Base-by-base conservation (phyloP, 2,113 vertebrate genomes). In the Erythrocercus mccallii region DNA sequence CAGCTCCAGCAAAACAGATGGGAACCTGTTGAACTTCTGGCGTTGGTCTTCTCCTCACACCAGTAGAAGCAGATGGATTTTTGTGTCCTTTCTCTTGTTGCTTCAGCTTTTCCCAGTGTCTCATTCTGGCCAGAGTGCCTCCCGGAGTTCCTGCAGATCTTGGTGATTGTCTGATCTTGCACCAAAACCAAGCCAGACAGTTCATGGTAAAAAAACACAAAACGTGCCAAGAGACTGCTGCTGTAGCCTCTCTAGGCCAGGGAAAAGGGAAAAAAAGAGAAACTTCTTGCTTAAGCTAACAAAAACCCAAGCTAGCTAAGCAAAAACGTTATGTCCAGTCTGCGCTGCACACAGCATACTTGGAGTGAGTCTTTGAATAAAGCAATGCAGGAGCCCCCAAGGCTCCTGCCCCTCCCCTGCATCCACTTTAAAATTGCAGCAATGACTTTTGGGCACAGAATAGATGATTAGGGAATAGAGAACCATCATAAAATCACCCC, bases 311-410 rank as follows among this genome's bases (percentile, higher is more conserved):
- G 15, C 9, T 40, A 40, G 24, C 5, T 23, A n/a, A 40, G 24
- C 30, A n/a, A n/a, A 7, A 70, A 58, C 11, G 4, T 12, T 15
- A n/a, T 5, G 3, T 27, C 28, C 3, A 1, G 19, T 35, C 19
- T 9, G 7, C 11, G 1, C 11, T 10, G 15, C 35, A n/a, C 14
- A 4, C 54, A n/a, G 24, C 15, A 24, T 1, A 4, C 37, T 19
- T 1, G 3, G 44, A n/a, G 7, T 4, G 9, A 23, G 5, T 17
- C 19, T 40, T 69, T 23, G 11, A n/a, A 19, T 12, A 20, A 69
- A 48, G 23, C 5, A 1, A 6, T 0, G 3, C 3, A 17, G 35
- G 44, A 40, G 15, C 8, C 18, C 11, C 12, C 54, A 38, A 5
- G 15, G 11, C 23, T 48, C n/a, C 44, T 5, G 9, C 16, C 25